phyloP scores from a whole-genome alignment of 2,113 vertebrate species.

The Protomyctophum bolini region DNA sequence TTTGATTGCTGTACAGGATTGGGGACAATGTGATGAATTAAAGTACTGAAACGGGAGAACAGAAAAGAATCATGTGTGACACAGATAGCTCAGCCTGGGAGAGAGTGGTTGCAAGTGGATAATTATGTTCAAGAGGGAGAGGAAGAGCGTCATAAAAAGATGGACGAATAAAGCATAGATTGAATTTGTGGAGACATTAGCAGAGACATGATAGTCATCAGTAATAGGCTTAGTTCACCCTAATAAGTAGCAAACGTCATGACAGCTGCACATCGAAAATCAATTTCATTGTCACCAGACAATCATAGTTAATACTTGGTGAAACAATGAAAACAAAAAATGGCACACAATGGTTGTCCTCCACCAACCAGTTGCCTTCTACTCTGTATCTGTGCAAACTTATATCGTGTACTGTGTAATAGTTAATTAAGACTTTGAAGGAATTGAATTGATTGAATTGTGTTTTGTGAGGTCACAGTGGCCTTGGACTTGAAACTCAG shows the following conservation, averaged over 20 bases:
- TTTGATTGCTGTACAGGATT: constrained; percentile 36
- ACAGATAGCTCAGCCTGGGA: constrained; percentile 21
- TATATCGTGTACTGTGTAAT: too few relatives aligned
- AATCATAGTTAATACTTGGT: neutral
- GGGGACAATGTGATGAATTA: constrained; percentile 35
- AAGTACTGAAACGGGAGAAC: constrained; percentile 20
- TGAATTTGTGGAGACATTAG: neutral
- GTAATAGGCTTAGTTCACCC: neutral
- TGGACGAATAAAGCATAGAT: neutral
- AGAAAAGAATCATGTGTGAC: constrained; percentile 18
- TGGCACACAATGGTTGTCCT: too few relatives aligned
- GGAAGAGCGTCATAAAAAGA: constrained; percentile 3
- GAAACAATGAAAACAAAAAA: neutral
- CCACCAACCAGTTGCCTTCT: too few relatives aligned
- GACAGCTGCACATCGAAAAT: neutral
- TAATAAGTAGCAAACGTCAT: neutral
- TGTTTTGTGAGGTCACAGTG: too few relatives aligned
- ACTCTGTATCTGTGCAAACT: too few relatives aligned
- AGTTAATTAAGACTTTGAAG: too few relatives aligned
- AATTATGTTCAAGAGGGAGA: constrained; percentile 34
- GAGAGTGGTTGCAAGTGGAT: constrained; percentile 22
- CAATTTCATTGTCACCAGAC: neutral
- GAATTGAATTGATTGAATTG: too few relatives aligned
- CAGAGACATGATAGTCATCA: neutral
- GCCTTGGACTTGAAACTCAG: too few relatives aligned